phyloP scores from a whole-genome alignment of 2,113 vertebrate species.

The Mungos mungo region DNA sequence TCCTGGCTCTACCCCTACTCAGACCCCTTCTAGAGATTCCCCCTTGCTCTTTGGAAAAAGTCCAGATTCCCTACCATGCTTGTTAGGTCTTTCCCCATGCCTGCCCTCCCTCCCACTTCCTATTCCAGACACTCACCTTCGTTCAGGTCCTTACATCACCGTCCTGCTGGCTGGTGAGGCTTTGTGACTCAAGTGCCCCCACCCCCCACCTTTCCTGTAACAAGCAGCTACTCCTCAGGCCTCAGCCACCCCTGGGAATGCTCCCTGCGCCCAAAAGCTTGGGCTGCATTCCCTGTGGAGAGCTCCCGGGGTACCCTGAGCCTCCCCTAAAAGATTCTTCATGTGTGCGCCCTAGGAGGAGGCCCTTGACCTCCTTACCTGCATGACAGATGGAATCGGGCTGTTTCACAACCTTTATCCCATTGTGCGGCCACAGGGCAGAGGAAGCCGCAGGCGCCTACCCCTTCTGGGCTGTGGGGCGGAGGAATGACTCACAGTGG shows the following conservation, averaged over 20 bases:
- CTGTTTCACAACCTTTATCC: background rate
- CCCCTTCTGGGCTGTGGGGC: background rate
- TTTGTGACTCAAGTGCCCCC: background rate
- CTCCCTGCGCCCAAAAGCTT: background rate
- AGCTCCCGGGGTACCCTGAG: background rate
- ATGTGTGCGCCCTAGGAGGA: too few species aligned
- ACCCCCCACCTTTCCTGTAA: background rate
- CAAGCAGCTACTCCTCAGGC: background rate
- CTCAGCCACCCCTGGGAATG: background rate
- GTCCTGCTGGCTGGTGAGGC: background rate
- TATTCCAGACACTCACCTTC: background rate
- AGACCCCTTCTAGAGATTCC: background rate
- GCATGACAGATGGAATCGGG: background rate
- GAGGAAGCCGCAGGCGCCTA: background rate
- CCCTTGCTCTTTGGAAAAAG: background rate
- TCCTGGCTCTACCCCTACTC: background rate
- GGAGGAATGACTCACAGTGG: background rate
- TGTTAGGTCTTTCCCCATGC: background rate
- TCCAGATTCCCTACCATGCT: background rate
- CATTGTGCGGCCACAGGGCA: background rate
- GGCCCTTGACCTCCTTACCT: background rate
- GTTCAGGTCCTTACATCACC: background rate
- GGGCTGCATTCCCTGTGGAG: background rate
- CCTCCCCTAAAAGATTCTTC: background rate
- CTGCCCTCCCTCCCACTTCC: background rate